Evolutionary conservation across 64 coral and sea anemone species (phyloP).

Genomic region (Anthopleura sola): DNA sequence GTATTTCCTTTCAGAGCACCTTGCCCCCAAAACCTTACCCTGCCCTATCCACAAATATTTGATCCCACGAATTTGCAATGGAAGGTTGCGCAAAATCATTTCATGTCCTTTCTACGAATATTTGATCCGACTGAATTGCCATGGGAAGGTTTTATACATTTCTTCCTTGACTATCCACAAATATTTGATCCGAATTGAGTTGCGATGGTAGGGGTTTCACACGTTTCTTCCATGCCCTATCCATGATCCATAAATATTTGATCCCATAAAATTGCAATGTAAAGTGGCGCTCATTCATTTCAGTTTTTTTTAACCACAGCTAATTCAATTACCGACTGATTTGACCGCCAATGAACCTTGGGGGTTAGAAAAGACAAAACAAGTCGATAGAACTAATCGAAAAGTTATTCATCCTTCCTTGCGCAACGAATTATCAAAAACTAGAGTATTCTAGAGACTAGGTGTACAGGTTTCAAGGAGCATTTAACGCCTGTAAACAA

Average conservation of each 20-base stretch:
- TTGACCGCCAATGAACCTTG: neutral
- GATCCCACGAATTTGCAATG: no score
- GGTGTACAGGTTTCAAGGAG: neutral
- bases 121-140: neutral
- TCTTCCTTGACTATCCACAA: no score
- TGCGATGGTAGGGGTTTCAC: no score
- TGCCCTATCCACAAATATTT: neutral
- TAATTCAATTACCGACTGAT: neutral
- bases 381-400: neutral
- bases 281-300: neutral
- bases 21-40: neutral
- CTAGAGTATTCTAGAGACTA: neutral
- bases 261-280: neutral
- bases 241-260: neutral
- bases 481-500: neutral
- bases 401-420: neutral
- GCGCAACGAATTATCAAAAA: neutral
- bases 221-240: no score
- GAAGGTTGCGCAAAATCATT: neutral
- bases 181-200: no score
- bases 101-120: neutral
- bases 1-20: neutral
- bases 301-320: neutral
- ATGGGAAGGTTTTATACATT: neutral
- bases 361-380: conserved; percentile 1